Evolutionary conservation across 2,113 vertebrate species (phyloP).

Genomic region (Carettochelys insculpta): DNA sequence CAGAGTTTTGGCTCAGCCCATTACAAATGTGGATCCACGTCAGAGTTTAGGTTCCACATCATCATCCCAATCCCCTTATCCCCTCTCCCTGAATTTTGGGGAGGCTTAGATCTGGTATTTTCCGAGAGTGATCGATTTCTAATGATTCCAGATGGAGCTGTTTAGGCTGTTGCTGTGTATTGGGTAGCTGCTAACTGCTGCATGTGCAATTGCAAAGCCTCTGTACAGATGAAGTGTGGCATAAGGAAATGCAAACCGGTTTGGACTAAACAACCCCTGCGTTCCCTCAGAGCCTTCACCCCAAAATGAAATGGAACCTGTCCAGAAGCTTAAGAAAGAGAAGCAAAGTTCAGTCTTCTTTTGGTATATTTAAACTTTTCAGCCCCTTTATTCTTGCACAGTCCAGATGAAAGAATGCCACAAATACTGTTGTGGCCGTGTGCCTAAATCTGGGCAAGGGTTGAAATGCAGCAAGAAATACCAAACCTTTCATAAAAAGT

Average conservation of each 20-base stretch:
- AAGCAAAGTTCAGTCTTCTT: background rate
- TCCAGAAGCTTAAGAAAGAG: background rate
- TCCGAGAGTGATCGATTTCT: background rate
- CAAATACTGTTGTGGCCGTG: background rate
- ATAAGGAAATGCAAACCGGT: background rate
- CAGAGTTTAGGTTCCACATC: background rate
- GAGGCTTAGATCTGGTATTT: background rate
- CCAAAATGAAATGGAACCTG: background rate
- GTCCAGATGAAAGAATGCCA: background rate
- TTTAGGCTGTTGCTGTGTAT: background rate
- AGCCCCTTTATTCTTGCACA: background rate
- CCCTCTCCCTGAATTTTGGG: background rate
- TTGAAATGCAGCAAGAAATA: conserved; percentile 33
- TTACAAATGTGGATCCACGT: background rate
- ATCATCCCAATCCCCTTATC: background rate
- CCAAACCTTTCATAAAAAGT: background rate
- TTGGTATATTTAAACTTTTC: background rate
- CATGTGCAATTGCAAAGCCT: background rate
- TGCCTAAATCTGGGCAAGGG: conserved; percentile 17
- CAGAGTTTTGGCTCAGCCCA: background rate
- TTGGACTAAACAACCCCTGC: background rate
- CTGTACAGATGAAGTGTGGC: background rate
- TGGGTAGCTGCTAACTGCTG: background rate
- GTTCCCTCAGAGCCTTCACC: background rate
- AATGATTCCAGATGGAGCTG: accelerated